Evolutionary conservation across 1,140 invertebrate species (phyloP).

Genomic region (Rhynchophorus ferrugineus): DNA sequence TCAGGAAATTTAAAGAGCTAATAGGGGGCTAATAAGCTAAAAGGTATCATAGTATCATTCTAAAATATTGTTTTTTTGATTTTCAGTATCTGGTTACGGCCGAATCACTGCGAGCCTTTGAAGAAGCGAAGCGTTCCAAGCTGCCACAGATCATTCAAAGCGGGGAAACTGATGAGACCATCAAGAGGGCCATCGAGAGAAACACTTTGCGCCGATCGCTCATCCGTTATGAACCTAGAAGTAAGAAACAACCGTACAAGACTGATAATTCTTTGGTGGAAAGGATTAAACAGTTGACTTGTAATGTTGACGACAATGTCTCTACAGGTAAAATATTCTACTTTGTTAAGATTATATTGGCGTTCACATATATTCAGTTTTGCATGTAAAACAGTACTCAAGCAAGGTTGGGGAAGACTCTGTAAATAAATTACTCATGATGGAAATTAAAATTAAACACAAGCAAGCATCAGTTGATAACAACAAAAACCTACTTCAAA

Average conservation of each 20-base stretch:
- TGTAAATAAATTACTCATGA: too few species aligned
- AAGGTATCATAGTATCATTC: too few species aligned
- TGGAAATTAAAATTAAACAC: too few species aligned
- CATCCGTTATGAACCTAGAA: slow-evolving; percentile 49
- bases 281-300: slow-evolving; percentile 70
- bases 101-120: slow-evolving; percentile 56
- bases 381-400: too few species aligned
- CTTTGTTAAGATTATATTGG: background rate
- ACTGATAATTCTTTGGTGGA: slow-evolving; percentile 65
- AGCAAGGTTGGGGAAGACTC: too few species aligned
- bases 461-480: too few species aligned
- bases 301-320: slow-evolving; percentile 60
- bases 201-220: slow-evolving; percentile 49
- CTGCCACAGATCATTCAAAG: slow-evolving; percentile 42
- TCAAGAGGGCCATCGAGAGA: slow-evolving; percentile 60
- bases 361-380: too few species aligned
- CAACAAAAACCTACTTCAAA: too few species aligned
- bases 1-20: too few species aligned
- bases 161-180: slow-evolving; percentile 48
- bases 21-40: too few species aligned
- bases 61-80: background rate
- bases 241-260: slow-evolving; percentile 46
- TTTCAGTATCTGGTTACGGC: slow-evolving; percentile 52
- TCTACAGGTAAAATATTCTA: slow-evolving; percentile 8
- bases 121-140: slow-evolving; percentile 54